Evolutionary conservation across 2,797 vertebrate species (phyloP).

Genomic region (Loriculus beryllinus): DNA sequence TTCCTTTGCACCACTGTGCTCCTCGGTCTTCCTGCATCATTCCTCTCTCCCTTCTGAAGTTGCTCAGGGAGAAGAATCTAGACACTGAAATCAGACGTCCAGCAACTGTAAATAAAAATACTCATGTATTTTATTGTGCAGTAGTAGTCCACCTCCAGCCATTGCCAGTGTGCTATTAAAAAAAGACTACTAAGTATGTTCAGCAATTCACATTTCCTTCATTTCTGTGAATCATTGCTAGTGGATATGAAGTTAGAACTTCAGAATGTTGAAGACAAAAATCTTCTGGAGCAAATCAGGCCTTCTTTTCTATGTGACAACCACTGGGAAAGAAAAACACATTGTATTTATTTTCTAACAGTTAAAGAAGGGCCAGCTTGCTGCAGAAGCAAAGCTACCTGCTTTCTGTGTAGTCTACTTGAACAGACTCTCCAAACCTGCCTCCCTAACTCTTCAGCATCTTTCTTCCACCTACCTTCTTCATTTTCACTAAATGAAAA

Average conservation of each 20-base stretch:
- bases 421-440: not conserved
- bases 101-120: not conserved
- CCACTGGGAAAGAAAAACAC: not conserved
- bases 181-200: not conserved
- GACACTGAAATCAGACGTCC: not conserved
- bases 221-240: not conserved
- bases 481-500: not conserved
- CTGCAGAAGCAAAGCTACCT: not conserved
- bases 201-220: not conserved
- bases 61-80: not conserved
- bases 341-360: not conserved
- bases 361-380: not conserved
- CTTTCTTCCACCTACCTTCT: not conserved
- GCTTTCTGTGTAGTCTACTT: not conserved
- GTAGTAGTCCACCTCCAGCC: not conserved
- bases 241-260: not conserved
- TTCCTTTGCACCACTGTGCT: fast-evolving
- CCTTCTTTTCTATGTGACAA: fast-evolving
- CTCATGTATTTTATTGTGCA: not conserved
- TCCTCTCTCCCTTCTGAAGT: not conserved
- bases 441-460: not conserved
- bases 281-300: not conserved
- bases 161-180: not conserved
- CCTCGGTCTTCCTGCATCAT: not conserved
- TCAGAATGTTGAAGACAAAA: not conserved